Percentiles rank a stretch among this genome's conserved stretches.
Conservation (phyloP, 2,113 vertebrate genomes). For the Burhinus oedicnemus region DNA sequence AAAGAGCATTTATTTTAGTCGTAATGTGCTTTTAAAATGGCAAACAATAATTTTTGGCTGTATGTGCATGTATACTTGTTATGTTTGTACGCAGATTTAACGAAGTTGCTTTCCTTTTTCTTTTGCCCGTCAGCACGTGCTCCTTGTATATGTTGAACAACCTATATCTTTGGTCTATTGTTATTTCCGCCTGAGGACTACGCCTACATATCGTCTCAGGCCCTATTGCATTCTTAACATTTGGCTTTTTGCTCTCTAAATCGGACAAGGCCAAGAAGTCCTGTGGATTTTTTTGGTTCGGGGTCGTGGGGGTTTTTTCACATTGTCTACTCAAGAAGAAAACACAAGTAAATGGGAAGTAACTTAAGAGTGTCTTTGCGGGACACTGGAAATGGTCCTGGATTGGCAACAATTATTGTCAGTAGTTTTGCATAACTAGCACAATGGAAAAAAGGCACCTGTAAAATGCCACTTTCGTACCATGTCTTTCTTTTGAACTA, state of each 20-base stretch:
- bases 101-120: fast-evolving
- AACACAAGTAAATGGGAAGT: background rate
- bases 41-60: background rate
- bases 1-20: background rate
- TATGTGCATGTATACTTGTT: fast-evolving
- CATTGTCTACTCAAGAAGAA: background rate
- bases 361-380: background rate
- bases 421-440: background rate
- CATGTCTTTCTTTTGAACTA: background rate
- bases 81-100: background rate
- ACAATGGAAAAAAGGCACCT: too few species aligned
- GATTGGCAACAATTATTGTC: background rate
- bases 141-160: background rate
- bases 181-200: background rate
- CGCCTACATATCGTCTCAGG: background rate
- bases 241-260: background rate
- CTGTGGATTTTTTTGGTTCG: background rate
- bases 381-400: background rate
- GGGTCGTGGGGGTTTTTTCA: too few species aligned
- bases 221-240: too few species aligned
- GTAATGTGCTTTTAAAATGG: background rate
- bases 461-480: background rate
- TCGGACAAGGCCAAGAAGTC: background rate
- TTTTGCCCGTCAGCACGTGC: background rate
- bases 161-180: fast-evolving